These are phyloP conservation scores for Eupithecia subumbrata DNA, from an alignment of 2,888 invertebrate species.

Conservation along the genomic window DNA sequence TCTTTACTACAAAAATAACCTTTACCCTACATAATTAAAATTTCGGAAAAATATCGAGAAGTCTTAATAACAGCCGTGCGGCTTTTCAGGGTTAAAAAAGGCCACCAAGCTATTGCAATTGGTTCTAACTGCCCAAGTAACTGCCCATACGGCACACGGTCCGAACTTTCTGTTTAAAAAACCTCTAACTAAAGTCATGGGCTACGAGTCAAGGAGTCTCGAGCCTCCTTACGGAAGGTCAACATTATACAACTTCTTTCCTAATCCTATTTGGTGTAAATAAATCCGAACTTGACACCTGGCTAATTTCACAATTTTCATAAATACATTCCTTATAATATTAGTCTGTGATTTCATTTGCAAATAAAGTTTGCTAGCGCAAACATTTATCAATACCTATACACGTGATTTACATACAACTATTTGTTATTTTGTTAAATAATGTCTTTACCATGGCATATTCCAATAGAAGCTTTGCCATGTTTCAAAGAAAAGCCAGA, in stretches of 20 bases:
- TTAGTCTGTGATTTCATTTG: neutral
- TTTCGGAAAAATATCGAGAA: too few species aligned
- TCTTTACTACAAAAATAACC: too few species aligned
- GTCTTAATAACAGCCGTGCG: too few species aligned
- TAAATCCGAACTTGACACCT: neutral
- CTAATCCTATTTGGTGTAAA: neutral
- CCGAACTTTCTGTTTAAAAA: too few species aligned
- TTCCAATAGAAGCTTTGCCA: conserved; percentile 67
- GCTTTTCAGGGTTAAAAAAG: too few species aligned
- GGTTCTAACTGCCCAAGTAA: too few species aligned
- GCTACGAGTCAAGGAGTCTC: neutral
- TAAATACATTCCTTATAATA: neutral
- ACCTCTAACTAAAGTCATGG: neutral
- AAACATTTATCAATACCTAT: neutral
- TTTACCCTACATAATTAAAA: too few species aligned
- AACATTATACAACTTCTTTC: neutral
- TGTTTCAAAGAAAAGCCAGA: conserved; percentile 49
- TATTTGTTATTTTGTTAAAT: conserved; percentile 1
- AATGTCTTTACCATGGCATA: conserved; percentile 78
- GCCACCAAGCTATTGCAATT: too few species aligned
- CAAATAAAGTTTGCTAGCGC: neutral
- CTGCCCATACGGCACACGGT: too few species aligned
- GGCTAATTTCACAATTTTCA: neutral
- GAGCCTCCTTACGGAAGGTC: neutral
- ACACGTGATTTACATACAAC: too few species aligned